Evolutionary conservation across 2,113 vertebrate species (phyloP), one percentile per base, ranked within the genome.

Genomic region (Bambusicola thoracicus): DNA sequence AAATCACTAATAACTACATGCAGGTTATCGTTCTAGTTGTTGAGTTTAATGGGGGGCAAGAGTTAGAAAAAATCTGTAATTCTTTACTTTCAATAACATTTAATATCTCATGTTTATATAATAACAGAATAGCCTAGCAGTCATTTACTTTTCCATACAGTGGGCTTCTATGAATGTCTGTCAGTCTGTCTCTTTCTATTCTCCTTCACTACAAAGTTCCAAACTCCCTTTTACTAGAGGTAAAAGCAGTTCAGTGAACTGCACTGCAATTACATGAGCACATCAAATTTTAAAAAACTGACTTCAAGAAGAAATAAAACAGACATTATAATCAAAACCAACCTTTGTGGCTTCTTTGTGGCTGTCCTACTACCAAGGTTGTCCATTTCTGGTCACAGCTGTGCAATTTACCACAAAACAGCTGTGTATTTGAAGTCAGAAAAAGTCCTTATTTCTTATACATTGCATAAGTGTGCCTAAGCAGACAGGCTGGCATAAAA

Each of bases 251-350:
- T 88, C 81, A 94, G 74, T 49, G 74, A 94, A 90, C 81, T 93
- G 84, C 88, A 89, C 6, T 89, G 83, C 94, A 88, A 90, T 93
- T 93, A 95, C 77, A 95, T 15, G 62, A 97, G 46, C 81, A 68
- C 88, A 93, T 91, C 80, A 85, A 44, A 76, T 93, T 92, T 92
- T 94, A 93, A 89, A 79, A 89, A 96, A 94, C 36, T 69, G 90
- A 89, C 84, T 95, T 96, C 72, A 92, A 94, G 87, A 93, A 92
- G 81, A 96, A 91, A 93, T 81, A 96, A 90, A 96, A 85, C 79
- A 96, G 88, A 81, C 73, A 0, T 89, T 92, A 69, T 95, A 96
- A 97, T 97, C 91, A 96, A 97, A 97, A 94, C 85, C 95, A 96
- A 96, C 96, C 73, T 83, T 74, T 77, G 34, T 92, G 78, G 93